These are phyloP conservation scores for Gymnobelideus leadbeateri DNA, from an alignment of 2,113 vertebrate genomes.

Conservation along the genomic window DNA sequence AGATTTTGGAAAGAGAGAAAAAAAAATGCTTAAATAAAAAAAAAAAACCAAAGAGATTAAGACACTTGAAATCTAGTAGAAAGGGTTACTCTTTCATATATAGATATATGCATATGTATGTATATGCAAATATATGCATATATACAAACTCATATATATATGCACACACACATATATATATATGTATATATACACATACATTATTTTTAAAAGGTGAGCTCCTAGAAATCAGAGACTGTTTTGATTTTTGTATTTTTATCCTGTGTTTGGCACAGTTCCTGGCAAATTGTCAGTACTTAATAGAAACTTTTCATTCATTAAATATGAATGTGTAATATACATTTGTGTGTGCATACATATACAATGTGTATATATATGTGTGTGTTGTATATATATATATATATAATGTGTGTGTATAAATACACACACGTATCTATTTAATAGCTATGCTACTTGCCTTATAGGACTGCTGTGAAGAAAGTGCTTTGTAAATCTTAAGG, in stretches of 20 bases:
- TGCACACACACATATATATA: too few relatives aligned
- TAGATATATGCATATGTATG: background rate
- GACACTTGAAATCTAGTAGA: background rate
- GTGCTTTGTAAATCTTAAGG: background rate
- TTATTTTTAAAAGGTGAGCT: background rate
- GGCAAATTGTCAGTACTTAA: background rate
- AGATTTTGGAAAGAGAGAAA: background rate
- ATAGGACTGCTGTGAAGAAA: background rate
- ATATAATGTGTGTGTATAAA: too few relatives aligned
- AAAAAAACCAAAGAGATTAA: background rate
- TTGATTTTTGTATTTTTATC: background rate
- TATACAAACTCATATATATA: background rate
- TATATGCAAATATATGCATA: background rate
- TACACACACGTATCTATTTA: too few relatives aligned
- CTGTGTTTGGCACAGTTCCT: background rate
- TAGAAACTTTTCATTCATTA: too few relatives aligned
- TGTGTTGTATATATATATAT: too few relatives aligned
- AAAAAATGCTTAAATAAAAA: too few relatives aligned
- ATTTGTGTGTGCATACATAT: background rate
- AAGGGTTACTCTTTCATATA: background rate
- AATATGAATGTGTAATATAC: too few relatives aligned
- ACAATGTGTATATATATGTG: too few relatives aligned
- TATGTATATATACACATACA: background rate
- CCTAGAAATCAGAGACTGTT: background rate
- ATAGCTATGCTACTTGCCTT: background rate